A percentile compares a stretch with the other conserved stretches of the same genome.
Evolutionary conservation across 2,888 invertebrate genomes (phyloP).

Genomic region (Drepana falcataria): DNA sequence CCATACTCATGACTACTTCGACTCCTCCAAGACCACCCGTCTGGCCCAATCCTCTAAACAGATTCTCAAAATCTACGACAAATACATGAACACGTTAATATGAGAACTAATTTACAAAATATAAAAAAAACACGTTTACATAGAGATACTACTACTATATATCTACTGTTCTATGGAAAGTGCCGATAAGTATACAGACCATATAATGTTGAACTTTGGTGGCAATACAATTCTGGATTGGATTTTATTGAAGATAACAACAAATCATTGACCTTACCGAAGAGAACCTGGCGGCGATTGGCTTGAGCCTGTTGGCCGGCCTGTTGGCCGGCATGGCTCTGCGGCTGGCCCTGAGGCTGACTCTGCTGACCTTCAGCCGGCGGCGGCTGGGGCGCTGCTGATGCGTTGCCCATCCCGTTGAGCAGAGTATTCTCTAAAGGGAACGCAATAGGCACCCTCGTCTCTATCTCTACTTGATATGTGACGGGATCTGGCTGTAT

Average conservation of each 20-base stretch:
- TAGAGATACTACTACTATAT: neutral
- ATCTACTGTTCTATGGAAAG: no score
- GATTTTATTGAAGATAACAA: neutral
- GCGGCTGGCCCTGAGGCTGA: slow-evolving; percentile 7
- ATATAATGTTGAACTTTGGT: no score
- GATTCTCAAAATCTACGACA: slow-evolving; percentile 51
- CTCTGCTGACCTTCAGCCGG: slow-evolving; percentile 12
- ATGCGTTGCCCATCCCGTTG: slow-evolving; percentile 29
- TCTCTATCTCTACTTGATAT: slow-evolving; percentile 58
- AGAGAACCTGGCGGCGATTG: slow-evolving; percentile 36
- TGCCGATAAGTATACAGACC: no score
- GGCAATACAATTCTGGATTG: no score
- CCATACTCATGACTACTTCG: slow-evolving; percentile 61
- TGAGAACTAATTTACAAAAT: neutral
- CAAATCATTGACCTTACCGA: slow-evolving; percentile 33
- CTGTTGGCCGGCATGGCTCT: slow-evolving; percentile 9
- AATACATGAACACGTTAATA: slow-evolving; percentile 8
- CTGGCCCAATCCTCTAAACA: slow-evolving; percentile 45
- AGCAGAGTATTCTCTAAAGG: slow-evolving; percentile 42
- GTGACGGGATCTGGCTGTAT: slow-evolving; percentile 42
- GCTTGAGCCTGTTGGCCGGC: slow-evolving; percentile 15
- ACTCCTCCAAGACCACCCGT: slow-evolving; percentile 37
- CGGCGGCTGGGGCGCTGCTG: slow-evolving; percentile 11
- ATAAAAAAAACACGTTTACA: neutral
- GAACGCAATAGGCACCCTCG: slow-evolving; percentile 48